Evolutionary conservation across 2,113 vertebrate species (phyloP), one percentile per base, ranked within the genome.

Genomic region (Potamarius usumacintae): DNA sequence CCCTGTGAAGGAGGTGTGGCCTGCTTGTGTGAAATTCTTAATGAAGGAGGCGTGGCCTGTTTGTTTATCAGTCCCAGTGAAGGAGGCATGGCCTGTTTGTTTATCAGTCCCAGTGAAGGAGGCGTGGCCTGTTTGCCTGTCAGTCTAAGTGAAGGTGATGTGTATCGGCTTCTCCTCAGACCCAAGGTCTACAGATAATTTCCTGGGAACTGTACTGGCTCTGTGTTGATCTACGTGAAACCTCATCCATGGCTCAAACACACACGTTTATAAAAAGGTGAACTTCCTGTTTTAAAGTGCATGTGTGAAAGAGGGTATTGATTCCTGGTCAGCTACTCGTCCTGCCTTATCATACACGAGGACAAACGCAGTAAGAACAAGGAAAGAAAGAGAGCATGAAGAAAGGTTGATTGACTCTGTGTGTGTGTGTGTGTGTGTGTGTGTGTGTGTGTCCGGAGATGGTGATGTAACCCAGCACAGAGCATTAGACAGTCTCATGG

Each of bases 401-500:
- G 74, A 62, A 76, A 34, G 11, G 50, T 15, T 78, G 50, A 10
- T 14, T 6, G 52, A 42, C 34, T 42, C 34, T 67, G 67, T 34
- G 30, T 34, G 74, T n/a, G 48, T 77, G 74, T 77, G 20, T 48
- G 42, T 48, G 34, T 77, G 74, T 53, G 42, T 50, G 42, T 22
- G 60, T 62, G 79, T 79, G 69, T 78, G 81, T 83, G 42, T 86
- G 82, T 62, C 85, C 48, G 20, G 89, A 77, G 74, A 76, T 63
- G 80, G 79, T 69, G 71, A 85, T 87, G 79, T 86, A 85, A 83
- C 89, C 53, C 85, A 71, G 65, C 30, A 62, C 30, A 85, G 30
- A 81, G 87, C 84, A 90, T 88, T 88, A 90, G 78, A 76, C 58
- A 48, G 65, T 82, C 80, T 90, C 88, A 90, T 90, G 89, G 89